Conservation (phyloP, 2,797 vertebrate genomes). For the Sphenodon punctatus region DNA sequence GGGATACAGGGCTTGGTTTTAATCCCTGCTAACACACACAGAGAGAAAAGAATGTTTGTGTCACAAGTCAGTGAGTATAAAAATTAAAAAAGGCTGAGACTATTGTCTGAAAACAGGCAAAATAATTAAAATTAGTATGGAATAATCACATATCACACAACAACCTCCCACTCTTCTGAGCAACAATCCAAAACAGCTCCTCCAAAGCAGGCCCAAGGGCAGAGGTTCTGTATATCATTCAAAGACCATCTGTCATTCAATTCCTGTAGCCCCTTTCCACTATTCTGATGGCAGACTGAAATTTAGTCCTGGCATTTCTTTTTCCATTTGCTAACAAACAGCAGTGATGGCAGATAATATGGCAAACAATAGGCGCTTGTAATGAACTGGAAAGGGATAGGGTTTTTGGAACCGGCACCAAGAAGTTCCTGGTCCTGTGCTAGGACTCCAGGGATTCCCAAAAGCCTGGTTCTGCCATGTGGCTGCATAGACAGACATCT, state of each 20-base stretch:
- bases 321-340: constrained; percentile 91
- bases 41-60: constrained; percentile 77
- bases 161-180: constrained; percentile 87
- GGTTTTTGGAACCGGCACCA: constrained; percentile 78
- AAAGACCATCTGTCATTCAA: constrained; percentile 93
- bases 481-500: constrained; percentile 81
- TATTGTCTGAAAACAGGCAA: constrained; percentile 83
- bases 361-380: constrained; percentile 82
- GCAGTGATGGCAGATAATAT: constrained; percentile 85
- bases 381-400: constrained; percentile 83
- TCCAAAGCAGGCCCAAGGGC: constrained; percentile 85
- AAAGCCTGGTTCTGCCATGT: constrained; percentile 80
- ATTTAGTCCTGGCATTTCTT: constrained; percentile 87
- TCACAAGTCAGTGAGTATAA: constrained; percentile 83
- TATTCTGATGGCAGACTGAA: constrained; percentile 79
- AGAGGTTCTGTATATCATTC: constrained; percentile 93
- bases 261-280: constrained; percentile 80
- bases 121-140: constrained; percentile 89
- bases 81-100: constrained; percentile 80
- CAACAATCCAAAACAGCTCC: constrained; percentile 89
- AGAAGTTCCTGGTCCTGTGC: constrained; percentile 73
- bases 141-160: constrained; percentile 88
- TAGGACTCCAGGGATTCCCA: constrained; percentile 75
- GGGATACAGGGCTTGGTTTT: constrained; percentile 79
- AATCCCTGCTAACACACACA: constrained; percentile 77